Conservation (phyloP, 2,797 vertebrate species). For the Cetoscarus ocellatus region DNA sequence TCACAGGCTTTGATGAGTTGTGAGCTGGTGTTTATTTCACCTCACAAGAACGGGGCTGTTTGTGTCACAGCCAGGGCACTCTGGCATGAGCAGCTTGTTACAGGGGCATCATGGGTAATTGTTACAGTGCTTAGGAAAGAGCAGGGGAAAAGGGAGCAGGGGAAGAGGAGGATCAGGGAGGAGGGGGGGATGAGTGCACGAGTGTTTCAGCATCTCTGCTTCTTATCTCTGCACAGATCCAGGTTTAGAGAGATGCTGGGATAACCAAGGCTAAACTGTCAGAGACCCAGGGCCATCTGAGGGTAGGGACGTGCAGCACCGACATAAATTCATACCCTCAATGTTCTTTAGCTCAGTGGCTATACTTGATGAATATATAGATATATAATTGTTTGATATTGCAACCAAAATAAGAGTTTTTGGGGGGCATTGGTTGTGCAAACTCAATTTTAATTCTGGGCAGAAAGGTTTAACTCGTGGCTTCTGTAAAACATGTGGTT, state of each 20-base stretch:
- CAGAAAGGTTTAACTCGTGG: no score
- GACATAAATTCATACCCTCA: no score
- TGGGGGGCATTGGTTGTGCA: no score
- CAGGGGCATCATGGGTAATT: slow-evolving; percentile 56
- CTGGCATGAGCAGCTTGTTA: slow-evolving; percentile 15
- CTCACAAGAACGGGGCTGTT: slow-evolving; percentile 66
- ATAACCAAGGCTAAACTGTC: slow-evolving; percentile 54
- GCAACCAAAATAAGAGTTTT: no score
- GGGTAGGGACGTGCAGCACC: no score
- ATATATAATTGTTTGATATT: no score
- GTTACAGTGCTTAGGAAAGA: slow-evolving; percentile 23
- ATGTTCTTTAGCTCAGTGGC: no score
- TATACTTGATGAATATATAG: no score
- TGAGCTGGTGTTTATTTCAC: slow-evolving; percentile 79
- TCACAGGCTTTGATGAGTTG: slow-evolving; percentile 79
- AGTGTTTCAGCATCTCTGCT: slow-evolving; percentile 37
- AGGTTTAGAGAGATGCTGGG: slow-evolving; percentile 67
- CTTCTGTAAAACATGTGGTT: no score
- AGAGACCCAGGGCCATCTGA: slow-evolving; percentile 17
- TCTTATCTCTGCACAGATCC: slow-evolving; percentile 59
- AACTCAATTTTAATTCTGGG: no score
- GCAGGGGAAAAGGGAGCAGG: not conserved
- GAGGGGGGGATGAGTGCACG: slow-evolving; percentile 6
- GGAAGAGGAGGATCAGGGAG: slow-evolving; percentile 16
- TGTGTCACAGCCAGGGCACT: slow-evolving; percentile 56